Evolutionary conservation across 1,140 invertebrate species (phyloP), one percentile per base, ranked within the genome.

Genomic region (Chironomus tepperi): DNA sequence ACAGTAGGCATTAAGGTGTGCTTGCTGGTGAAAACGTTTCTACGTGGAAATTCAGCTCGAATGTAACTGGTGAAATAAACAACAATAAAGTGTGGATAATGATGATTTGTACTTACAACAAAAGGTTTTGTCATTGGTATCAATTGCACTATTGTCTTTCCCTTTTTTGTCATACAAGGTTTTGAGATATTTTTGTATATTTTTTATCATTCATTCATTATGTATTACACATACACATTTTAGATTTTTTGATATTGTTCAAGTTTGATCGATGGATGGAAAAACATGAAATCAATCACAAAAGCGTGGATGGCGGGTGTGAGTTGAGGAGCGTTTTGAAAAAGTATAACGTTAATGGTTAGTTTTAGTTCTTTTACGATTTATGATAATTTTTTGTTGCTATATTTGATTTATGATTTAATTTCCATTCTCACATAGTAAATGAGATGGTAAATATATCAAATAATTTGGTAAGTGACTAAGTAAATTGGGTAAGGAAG

Each of bases 41-140:
- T 57, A n/a, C 12, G 10, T 57, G 47, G 12, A 57, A 47, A n/a
- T 12, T n/a, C 47, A 57, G 2, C n/a, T 57, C n/a, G 47, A 57
- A n/a, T 57, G n/a, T n/a, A 57, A 57, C 24, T 34, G 24, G 24
- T 34, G 24, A 34, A 34, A 34, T 5, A 57, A 57, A 57, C 47
- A 57, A 12, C 47, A 57, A 57, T 57, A 57, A n/a, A 57, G 12
- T 57, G 47, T 12, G 47, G n/a, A 57, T 57, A n/a, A n/a, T 57
- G 12, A 57, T 57, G 5, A 57, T 57, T 57, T n/a, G 47, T 70
- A 70, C 65, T 70, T 70, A 70, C 65, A 70, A 70, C 65, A 70
- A 70, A 70, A 21, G 65, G 65, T 16, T 70, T 70, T 70, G 65
- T 70, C 65, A 70, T 70, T 70, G 65, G 65, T 70, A 70, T 70